These are phyloP conservation scores for Hemitrygon akajei DNA, from an alignment of 2,797 vertebrate genomes.

Conservation along the genomic window DNA sequence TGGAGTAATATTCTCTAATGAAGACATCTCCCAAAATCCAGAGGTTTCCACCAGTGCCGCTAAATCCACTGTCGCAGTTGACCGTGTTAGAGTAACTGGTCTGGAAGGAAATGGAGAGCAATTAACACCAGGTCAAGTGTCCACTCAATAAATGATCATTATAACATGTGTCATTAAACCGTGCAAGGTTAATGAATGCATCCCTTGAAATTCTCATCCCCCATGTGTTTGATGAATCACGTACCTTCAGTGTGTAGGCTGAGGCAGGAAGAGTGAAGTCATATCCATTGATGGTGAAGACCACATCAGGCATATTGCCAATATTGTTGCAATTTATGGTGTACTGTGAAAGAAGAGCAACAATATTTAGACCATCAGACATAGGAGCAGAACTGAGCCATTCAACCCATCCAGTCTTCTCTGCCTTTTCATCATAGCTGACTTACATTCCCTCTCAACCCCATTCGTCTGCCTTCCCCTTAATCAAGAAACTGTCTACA, in stretches of 20 bases:
- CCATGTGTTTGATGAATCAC: neutral
- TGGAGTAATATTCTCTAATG: conserved; percentile 57
- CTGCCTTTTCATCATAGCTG: no score
- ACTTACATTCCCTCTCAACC: no score
- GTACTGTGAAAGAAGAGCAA: conserved; percentile 44
- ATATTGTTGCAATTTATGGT: conserved; percentile 38
- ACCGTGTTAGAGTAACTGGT: rapidly evolving
- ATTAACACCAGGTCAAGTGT: neutral
- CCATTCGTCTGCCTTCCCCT: no score
- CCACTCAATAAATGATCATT: neutral
- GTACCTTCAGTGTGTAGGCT: conserved; percentile 52
- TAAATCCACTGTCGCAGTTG: neutral
- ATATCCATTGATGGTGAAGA: conserved; percentile 47
- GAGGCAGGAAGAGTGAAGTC: conserved; percentile 47
- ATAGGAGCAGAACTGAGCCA: no score
- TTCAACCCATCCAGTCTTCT: no score
- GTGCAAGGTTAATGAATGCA: neutral
- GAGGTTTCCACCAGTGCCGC: conserved; percentile 41
- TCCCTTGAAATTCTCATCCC: no score
- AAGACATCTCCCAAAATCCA: conserved; percentile 67
- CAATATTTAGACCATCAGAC: neutral
- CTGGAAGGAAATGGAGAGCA: neutral
- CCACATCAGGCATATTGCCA: conserved; percentile 42
- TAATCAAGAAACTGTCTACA: no score
- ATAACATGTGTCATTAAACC: no score